Base-by-base conservation (phyloP, 2,888 invertebrate species). In the Theretra japonica region DNA sequence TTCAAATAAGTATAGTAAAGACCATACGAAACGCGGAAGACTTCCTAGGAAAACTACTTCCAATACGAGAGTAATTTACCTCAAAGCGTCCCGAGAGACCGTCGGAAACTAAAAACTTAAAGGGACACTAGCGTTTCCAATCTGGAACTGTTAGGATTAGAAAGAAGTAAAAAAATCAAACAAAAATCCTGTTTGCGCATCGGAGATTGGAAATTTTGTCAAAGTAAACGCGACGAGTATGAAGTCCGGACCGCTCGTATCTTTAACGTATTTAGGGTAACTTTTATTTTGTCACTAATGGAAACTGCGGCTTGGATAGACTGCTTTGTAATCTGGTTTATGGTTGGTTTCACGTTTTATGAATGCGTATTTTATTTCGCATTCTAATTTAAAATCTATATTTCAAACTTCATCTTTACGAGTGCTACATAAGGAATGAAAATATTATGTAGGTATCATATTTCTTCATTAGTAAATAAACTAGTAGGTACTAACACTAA, bases 161-260 rank as follows among this genome's bases (percentile, higher is more conserved):
- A n/a, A 7, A 2, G 41, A 2, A 41, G 41, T 28, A 41, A 41
- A 57, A 69, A 19, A 48, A 59, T 1, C 28, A 70, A 69, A 21
- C 62, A 74, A 69, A 71, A 50, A 69, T 71, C 71, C 65, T 48
- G 21, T 62, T 62, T 62, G 62, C 62, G 21, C 41, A 41, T 62
- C 62, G 41, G 21, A 62, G 62, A 62, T 62, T 62, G 62, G 62
- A 62, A 62, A 62, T 62, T 62, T 62, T 21, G 62, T 21, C 62
- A 41, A 62, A 62, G 62, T 62, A 62, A 62, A 62, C 28, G 25
- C 59, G 25, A n/a, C 21, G 62, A 21, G 62, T 41, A 21, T 41
- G 33, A 15, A 33, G 5, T n/a, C 17, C 33, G 62, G 8, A 21
- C 21, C 1, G 33, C 33, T 62, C 33, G 33, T 41, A 62, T 62